Evolutionary conservation across 2,797 vertebrate genomes (phyloP).

Genomic region (Ctenosaura bakeri): DNA sequence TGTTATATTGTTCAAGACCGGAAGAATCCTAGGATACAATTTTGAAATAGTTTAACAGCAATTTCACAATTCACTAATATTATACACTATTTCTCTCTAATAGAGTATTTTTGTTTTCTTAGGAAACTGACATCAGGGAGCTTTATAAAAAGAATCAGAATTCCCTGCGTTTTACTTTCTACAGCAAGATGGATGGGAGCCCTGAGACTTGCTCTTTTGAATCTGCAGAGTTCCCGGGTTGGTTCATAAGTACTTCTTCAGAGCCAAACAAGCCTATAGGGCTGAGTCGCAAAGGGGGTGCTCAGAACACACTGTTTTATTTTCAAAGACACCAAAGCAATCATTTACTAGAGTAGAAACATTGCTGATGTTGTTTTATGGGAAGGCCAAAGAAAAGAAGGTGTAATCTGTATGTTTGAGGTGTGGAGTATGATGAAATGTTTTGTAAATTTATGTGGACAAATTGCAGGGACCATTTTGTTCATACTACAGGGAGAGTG

Average conservation of each 20-base stretch:
- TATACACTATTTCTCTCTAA: too few relatives aligned
- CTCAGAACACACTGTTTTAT: constrained; percentile 27
- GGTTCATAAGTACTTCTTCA: constrained; percentile 14
- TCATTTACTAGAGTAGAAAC: neutral
- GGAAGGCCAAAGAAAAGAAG: too few relatives aligned
- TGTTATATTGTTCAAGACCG: too few relatives aligned
- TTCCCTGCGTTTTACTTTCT: constrained; percentile 17
- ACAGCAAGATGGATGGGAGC: constrained; percentile 4
- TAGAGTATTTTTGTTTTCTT: neutral
- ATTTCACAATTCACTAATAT: too few relatives aligned
- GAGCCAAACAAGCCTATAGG: constrained; percentile 1
- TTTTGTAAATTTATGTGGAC: too few relatives aligned
- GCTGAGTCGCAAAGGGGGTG: neutral
- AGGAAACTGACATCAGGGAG: neutral
- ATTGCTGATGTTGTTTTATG: too few relatives aligned
- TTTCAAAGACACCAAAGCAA: neutral
- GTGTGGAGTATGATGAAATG: too few relatives aligned
- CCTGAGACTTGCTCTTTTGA: constrained; percentile 28
- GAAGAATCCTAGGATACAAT: too few relatives aligned
- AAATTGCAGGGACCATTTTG: too few relatives aligned
- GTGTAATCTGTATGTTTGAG: too few relatives aligned
- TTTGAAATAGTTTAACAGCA: too few relatives aligned
- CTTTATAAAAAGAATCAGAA: neutral
- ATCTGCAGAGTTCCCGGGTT: constrained; percentile 32
- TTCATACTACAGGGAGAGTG: too few relatives aligned